Percentiles rank a stretch among this genome's conserved stretches.
Evolutionary conservation across 1,140 invertebrate species (phyloP).

Genomic region (Temnothorax curvispinosus): DNA sequence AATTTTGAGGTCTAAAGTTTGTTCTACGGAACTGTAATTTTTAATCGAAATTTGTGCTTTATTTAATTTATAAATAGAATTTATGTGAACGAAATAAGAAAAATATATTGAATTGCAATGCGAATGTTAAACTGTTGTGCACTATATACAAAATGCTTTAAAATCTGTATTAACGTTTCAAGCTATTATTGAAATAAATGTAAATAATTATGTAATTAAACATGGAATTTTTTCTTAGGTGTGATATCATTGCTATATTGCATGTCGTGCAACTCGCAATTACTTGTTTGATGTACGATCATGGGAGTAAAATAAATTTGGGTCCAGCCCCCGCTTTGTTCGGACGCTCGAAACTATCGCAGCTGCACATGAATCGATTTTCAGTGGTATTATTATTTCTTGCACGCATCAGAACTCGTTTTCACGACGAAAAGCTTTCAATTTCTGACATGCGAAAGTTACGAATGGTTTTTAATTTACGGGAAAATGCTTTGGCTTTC

Average conservation of each 20-base stretch:
- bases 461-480: constrained; percentile 30
- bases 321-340: constrained; percentile 36
- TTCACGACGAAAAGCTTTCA: constrained; percentile 10
- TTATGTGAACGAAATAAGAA: background rate
- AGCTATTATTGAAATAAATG: background rate
- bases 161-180: background rate
- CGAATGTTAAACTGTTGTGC: background rate
- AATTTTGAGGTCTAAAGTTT: background rate
- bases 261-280: constrained; percentile 48
- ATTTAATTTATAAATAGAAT: background rate
- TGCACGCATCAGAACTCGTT: constrained; percentile 60
- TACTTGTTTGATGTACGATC: constrained; percentile 60
- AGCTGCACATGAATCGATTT: constrained; percentile 63
- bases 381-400: constrained; percentile 65
- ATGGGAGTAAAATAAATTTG: constrained; percentile 61
- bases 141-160: background rate
- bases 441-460: constrained; percentile 50
- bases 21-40: background rate
- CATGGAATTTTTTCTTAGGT: background rate
- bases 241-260: constrained; percentile 23
- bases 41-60: background rate
- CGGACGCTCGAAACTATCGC: constrained; percentile 14
- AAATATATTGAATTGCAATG: background rate
- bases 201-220: background rate
- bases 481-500: background rate